Conservation (phyloP, 2,113 vertebrate species). For the Himantopus leucocephalus region DNA sequence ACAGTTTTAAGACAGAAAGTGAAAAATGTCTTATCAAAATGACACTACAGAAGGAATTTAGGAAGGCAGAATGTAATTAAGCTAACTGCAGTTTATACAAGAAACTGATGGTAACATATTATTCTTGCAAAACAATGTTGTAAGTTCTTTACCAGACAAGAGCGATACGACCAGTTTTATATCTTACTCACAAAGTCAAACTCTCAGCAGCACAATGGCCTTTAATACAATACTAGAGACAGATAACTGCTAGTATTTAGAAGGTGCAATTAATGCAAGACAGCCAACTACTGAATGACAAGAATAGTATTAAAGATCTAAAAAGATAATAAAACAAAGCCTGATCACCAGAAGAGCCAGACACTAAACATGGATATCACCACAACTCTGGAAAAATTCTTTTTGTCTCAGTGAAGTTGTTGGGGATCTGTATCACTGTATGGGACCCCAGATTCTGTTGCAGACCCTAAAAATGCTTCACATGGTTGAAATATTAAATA, state of each 20-base stretch:
- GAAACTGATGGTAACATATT: background rate
- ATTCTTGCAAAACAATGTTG: background rate
- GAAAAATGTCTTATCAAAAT: constrained; percentile 13
- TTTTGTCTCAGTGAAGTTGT: background rate
- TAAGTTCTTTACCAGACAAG: background rate
- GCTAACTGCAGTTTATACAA: constrained; percentile 20
- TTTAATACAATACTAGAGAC: background rate
- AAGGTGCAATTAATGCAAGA: background rate
- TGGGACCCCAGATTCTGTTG: background rate
- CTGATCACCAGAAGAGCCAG: background rate
- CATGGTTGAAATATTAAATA: constrained; percentile 27
- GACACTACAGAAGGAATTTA: constrained; percentile 23
- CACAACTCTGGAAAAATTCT: background rate
- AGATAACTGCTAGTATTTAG: background rate
- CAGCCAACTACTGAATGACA: background rate
- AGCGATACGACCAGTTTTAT: background rate
- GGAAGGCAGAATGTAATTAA: constrained; percentile 37
- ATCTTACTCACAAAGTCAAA: background rate
- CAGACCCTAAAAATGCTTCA: background rate
- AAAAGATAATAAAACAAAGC: background rate
- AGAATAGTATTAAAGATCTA: background rate
- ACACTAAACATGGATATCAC: background rate
- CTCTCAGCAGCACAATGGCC: background rate
- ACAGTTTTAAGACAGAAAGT: constrained; percentile 32
- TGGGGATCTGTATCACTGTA: background rate